A percentile compares a stretch with the other conserved stretches of the same genome.
Evolutionary conservation across 2,888 invertebrate species (phyloP).

Genomic region (Sycophila texana): DNA sequence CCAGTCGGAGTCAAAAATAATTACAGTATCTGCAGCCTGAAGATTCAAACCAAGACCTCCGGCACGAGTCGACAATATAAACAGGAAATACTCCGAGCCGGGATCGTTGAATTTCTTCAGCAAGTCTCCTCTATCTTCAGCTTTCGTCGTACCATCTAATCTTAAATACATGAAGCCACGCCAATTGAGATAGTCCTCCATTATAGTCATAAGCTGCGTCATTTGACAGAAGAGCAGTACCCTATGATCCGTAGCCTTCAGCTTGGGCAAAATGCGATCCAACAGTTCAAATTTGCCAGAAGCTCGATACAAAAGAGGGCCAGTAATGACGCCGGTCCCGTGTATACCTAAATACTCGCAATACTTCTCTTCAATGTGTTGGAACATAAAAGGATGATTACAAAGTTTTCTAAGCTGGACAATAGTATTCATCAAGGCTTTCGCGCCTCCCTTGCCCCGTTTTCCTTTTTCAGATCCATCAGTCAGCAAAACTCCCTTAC

Average conservation of each 20-base stretch:
- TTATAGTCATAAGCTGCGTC: conserved; percentile 99
- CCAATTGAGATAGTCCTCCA: conserved; percentile 98
- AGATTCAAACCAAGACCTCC: conserved; percentile 98
- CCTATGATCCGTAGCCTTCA: conserved; percentile 93
- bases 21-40: conserved; percentile 98
- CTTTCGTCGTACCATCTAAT: conserved; percentile 98
- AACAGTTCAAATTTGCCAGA: conserved; percentile 98
- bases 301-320: conserved; percentile 93
- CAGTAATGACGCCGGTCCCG: conserved; percentile 86
- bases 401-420: conserved; percentile 98
- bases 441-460: conserved; percentile 95
- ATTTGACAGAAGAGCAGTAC: conserved; percentile 99
- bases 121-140: conserved; percentile 97
- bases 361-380: conserved; percentile 97
- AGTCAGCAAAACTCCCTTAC: conserved; percentile 94
- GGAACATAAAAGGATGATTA: conserved; percentile 99
- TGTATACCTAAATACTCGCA: conserved; percentile 90
- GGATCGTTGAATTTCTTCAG: conserved; percentile 93
- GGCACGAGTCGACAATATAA: conserved; percentile 96
- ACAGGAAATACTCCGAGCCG: conserved; percentile 94
- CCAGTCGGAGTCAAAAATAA: conserved; percentile 99
- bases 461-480: conserved; percentile 98
- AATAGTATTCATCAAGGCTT: conserved; percentile 99
- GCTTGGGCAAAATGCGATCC: conserved; percentile 97
- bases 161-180: conserved; percentile 93